These are phyloP conservation scores for Matsumurasca onukii DNA, from an alignment of 1,140 invertebrate species.

Conservation along the genomic window DNA sequence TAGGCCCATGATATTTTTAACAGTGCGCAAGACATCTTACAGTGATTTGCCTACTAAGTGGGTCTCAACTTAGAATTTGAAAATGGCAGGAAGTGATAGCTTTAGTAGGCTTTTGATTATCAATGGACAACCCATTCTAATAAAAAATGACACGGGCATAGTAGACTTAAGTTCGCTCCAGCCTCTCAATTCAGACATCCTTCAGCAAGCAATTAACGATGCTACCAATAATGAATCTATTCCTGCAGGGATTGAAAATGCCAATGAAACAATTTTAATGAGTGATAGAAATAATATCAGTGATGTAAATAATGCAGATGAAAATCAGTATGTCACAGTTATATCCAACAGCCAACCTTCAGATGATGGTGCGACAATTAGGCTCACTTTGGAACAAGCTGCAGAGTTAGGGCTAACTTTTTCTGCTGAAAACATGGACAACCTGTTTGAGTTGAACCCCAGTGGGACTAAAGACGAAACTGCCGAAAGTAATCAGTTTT, in stretches of 20 bases:
- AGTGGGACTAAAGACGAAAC: too few relatives aligned
- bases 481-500: background rate
- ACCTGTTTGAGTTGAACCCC: too few relatives aligned
- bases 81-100: background rate
- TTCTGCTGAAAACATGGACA: background rate
- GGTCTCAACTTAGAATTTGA: too few relatives aligned
- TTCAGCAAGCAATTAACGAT: background rate
- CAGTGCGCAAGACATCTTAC: too few relatives aligned
- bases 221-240: background rate
- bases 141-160: background rate
- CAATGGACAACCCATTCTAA: background rate
- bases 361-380: background rate
- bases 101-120: background rate
- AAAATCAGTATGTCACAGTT: background rate
- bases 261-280: background rate
- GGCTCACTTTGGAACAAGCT: background rate
- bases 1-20: too few relatives aligned
- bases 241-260: background rate
- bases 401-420: background rate
- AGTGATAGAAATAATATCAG: background rate
- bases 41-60: too few relatives aligned
- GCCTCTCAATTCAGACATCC: background rate
- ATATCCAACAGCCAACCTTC: background rate
- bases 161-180: background rate
- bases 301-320: background rate